Conservation (phyloP, 1,140 invertebrate species). For the Condylostylus longicornis region DNA sequence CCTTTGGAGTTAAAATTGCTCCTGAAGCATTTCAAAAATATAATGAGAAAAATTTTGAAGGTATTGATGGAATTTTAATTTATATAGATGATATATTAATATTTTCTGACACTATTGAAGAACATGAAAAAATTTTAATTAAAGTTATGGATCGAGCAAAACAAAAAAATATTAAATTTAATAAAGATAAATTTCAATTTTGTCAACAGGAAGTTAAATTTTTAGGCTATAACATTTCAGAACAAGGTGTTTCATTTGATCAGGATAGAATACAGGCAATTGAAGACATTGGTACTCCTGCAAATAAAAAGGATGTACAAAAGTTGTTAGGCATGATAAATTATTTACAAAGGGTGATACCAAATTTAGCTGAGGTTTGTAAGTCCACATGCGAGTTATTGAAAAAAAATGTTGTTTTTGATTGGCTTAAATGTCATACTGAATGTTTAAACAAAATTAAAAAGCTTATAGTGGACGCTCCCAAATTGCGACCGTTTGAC, state of each 20-base stretch:
- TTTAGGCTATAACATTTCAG: constrained; percentile 15
- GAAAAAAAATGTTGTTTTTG: constrained; percentile 14
- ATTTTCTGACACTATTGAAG: constrained; percentile 9
- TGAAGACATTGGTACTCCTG: constrained; percentile 12
- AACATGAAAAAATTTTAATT: constrained; percentile 16
- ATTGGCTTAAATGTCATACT: constrained; percentile 12
- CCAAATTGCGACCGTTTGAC: constrained; percentile 22
- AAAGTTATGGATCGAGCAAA: not conserved
- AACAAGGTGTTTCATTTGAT: constrained; percentile 12
- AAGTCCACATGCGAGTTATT: constrained; percentile 12
- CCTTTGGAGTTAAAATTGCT: constrained; percentile 28
- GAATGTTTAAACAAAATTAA: constrained; percentile 18
- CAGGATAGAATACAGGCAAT: constrained; percentile 14
- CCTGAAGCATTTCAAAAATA: constrained; percentile 25
- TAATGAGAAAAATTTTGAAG: constrained; percentile 16
- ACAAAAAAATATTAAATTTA: too few species aligned
- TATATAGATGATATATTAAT: constrained; percentile 27
- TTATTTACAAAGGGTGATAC: constrained; percentile 15
- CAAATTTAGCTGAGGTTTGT: constrained; percentile 13
- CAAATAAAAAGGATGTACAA: constrained; percentile 17
- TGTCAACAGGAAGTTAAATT: constrained; percentile 19
- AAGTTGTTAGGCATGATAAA: constrained; percentile 16
- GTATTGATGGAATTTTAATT: constrained; percentile 18
- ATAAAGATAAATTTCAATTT: constrained; percentile 7
- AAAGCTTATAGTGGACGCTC: constrained; percentile 12